phyloP scores from a whole-genome alignment of 2,113 vertebrate genomes.

The Menura novaehollandiae region DNA sequence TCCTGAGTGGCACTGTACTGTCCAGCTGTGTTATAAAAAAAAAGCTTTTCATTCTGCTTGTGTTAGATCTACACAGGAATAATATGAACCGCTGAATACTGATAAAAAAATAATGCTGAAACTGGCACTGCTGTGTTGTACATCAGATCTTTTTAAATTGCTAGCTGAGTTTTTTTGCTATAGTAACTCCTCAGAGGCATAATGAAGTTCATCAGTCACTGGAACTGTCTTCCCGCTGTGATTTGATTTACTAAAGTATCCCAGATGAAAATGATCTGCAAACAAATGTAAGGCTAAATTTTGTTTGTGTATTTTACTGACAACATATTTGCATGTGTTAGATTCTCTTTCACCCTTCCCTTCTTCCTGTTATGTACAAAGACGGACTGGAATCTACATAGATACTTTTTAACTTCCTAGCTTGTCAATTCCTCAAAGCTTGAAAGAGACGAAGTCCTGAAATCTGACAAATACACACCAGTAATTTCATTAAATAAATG shows the following conservation, averaged over 20 bases:
- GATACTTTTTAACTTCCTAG: slow-evolving; percentile 7
- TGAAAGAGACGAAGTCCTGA: background rate
- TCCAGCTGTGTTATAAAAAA: background rate
- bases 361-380: background rate
- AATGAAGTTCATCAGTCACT: slow-evolving; percentile 66
- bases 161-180: slow-evolving; percentile 34
- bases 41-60: background rate
- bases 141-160: slow-evolving; percentile 25
- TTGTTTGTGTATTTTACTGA: slow-evolving; percentile 47
- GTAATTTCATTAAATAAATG: slow-evolving; percentile 55
- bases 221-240: slow-evolving; percentile 57
- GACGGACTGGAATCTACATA: background rate
- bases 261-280: slow-evolving; percentile 56
- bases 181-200: slow-evolving; percentile 47
- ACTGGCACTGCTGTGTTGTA: background rate
- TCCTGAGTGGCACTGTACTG: background rate
- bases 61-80: background rate
- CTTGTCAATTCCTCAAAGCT: background rate
- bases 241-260: slow-evolving; percentile 59
- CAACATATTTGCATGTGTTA: slow-evolving; percentile 11
- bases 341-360: background rate
- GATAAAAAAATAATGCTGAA: background rate
- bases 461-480: background rate
- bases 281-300: slow-evolving; percentile 59
- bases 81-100: background rate